Base-by-base conservation (phyloP, 2,888 invertebrate genomes). In the Folsomia manolachei region DNA sequence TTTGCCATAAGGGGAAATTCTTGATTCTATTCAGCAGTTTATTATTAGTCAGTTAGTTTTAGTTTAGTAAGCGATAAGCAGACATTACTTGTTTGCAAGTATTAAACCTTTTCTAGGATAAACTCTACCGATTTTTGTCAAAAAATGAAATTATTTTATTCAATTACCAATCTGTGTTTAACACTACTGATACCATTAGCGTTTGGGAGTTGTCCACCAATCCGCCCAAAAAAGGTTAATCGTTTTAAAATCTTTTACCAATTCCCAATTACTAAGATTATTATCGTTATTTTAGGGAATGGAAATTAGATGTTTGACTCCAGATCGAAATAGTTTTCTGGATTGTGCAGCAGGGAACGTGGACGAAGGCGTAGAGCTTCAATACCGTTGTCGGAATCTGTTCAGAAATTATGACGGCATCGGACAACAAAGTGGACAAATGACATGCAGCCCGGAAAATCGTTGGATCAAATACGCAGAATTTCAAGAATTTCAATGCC, bases 291-390 rank as follows among this genome's bases (percentile, higher is more conserved):
- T 60, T 11, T 24, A 77, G 77, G 77, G 77, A 27, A 65, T 77
- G 21, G 69, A 62, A 52, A 65, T 77, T 25, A 63, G 65, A 67
- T 77, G 77, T 56, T 70, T 71, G 65, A 63, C 71, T 27, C 70
- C 72, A 27, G 75, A 75, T n/a, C 63, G 39, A 39, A 39, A 39
- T 39, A 39, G 69, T 9, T 60, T 26, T 14, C 64, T 73, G 61
- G 75, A 75, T 51, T 77, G 77, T 60, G 70, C 4, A 9, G 7
- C 63, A 27, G 25, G n/a, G 1, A 71, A 77, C 18, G 56, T 77
- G 61, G 69, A 75, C n/a, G 65, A 69, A 19, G 77, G 77, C n/a
- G 71, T 73, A 1, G 77, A 77, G 68, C 75, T 73, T 1, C 65
- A 53, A 23, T 77, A 61, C 51, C 61, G 70, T 23, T 77, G 77